Conservation (phyloP, 2,113 vertebrate genomes). For the Oriolus oriolus region DNA sequence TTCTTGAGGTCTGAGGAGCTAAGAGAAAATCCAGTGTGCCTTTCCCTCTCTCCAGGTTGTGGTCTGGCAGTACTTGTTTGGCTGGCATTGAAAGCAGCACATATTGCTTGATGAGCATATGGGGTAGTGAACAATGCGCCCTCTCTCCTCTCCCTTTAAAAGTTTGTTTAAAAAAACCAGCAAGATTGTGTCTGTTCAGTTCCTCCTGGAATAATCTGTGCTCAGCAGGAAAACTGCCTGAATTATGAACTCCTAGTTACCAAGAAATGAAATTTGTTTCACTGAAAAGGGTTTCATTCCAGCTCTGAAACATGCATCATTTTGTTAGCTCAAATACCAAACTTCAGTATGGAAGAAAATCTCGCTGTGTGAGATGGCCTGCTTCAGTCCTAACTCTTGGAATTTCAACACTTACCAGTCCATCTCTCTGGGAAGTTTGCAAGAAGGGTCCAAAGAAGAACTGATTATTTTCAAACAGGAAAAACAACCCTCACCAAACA, state of each 20-base stretch:
- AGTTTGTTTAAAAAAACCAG: background rate
- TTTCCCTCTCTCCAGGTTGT: background rate
- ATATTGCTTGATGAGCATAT: constrained; percentile 2
- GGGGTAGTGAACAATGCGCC: background rate
- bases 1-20: constrained; percentile 1
- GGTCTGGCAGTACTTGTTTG: constrained; percentile 22
- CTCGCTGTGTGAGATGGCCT: background rate
- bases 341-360: background rate
- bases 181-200: background rate
- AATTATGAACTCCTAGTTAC: background rate
- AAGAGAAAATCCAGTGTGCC: background rate
- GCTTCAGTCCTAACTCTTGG: background rate
- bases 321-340: background rate
- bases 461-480: background rate
- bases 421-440: background rate
- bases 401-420: background rate
- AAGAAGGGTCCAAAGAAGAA: background rate
- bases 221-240: background rate
- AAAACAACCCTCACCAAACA: background rate
- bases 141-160: background rate
- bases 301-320: background rate
- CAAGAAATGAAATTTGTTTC: background rate
- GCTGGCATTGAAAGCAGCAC: background rate
- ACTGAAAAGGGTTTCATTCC: background rate
- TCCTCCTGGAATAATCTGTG: background rate